These are phyloP conservation scores for Chaetodon auriga DNA, from an alignment of 2,113 vertebrate species.

Conservation along the genomic window DNA sequence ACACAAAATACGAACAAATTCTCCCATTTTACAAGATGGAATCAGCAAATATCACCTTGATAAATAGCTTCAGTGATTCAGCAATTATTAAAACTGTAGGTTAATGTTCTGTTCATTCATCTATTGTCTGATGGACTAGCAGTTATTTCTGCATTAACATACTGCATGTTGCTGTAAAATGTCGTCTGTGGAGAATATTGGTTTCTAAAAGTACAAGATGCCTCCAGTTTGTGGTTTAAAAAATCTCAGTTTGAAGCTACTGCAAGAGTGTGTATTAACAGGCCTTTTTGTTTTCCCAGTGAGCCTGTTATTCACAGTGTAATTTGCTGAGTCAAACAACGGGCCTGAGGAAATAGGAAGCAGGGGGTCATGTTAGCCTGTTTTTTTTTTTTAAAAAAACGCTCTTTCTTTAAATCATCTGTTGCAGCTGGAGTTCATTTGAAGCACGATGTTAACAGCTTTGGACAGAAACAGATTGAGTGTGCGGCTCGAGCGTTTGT, in stretches of 20 bases:
- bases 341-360: slow-evolving; percentile 44
- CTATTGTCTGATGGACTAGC: not conserved
- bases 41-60: too few relatives aligned
- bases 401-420: not conserved
- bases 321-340: slow-evolving; percentile 60
- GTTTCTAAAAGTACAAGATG: not conserved
- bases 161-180: too few relatives aligned
- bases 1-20: too few relatives aligned
- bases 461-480: not conserved
- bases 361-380: not conserved
- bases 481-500: not conserved
- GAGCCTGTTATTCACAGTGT: not conserved
- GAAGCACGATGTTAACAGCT: not conserved
- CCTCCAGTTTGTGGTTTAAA: not conserved
- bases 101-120: not conserved
- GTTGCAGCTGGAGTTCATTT: not conserved
- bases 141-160: not conserved
- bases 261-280: not conserved
- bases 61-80: too few relatives aligned
- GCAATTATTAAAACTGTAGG: not conserved
- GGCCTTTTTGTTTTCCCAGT: not conserved
- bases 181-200: too few relatives aligned
- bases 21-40: not conserved
- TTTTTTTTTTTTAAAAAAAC: not conserved
- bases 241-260: not conserved